Evolutionary conservation across 2,888 invertebrate genomes (phyloP).

Genomic region (Hirtodrosophila histrioides): DNA sequence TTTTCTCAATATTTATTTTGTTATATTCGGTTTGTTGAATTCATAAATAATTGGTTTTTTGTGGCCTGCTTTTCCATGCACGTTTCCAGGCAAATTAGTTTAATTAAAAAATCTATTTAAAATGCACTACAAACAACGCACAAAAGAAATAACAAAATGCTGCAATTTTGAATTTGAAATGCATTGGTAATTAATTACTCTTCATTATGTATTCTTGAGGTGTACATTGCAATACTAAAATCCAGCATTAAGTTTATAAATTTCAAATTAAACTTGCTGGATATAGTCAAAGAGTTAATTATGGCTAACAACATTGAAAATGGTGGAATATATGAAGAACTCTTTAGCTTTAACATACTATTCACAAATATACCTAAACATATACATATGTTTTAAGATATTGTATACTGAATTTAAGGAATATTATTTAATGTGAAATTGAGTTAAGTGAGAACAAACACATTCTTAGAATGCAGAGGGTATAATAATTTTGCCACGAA

Average conservation of each 20-base stretch:
- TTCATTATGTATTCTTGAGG: not conserved
- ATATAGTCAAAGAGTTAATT: no score
- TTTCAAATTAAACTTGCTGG: not conserved
- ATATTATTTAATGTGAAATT: no score
- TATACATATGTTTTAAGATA: no score
- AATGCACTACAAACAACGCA: slow-evolving; percentile 31
- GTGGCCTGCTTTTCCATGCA: slow-evolving; percentile 7
- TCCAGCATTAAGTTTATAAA: not conserved
- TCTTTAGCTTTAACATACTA: no score
- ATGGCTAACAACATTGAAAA: no score
- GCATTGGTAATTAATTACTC: slow-evolving; percentile 29
- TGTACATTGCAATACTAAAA: not conserved
- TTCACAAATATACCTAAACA: no score
- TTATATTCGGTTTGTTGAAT: slow-evolving; percentile 14
- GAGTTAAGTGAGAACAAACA: no score
- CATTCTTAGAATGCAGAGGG: no score
- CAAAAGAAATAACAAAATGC: slow-evolving; percentile 11
- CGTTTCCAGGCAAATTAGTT: slow-evolving; percentile 59
- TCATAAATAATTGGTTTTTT: slow-evolving; percentile 44
- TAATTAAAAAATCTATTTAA: slow-evolving; percentile 56
- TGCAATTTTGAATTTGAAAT: slow-evolving; percentile 28
- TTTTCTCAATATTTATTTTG: slow-evolving; percentile 15
- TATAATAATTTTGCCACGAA: no score
- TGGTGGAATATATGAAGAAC: no score
- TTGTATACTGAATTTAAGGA: no score